A percentile compares a stretch with the other conserved stretches of the same genome.
Conservation (phyloP, 2,797 vertebrate genomes). For the Orientallactaga sibirica region DNA sequence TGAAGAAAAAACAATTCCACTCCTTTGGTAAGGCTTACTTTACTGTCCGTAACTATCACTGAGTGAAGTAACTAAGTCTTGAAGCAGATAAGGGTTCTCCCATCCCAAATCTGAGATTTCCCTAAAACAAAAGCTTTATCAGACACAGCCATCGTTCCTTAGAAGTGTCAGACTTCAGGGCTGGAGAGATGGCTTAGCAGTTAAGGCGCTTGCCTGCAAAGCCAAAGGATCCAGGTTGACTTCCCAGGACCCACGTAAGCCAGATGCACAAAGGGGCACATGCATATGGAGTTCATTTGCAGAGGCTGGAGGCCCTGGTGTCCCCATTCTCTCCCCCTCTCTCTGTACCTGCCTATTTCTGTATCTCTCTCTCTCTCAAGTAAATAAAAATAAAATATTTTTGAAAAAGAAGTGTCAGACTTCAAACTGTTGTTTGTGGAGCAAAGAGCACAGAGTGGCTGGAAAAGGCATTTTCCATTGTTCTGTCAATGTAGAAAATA, state of each 20-base stretch:
- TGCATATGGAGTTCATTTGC: too few species aligned
- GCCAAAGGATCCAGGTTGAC: too few species aligned
- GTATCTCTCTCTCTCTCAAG: too few species aligned
- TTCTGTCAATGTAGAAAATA: conserved; percentile 20
- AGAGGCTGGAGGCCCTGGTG: too few species aligned
- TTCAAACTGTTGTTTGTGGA: not conserved
- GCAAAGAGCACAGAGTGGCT: conserved; percentile 23
- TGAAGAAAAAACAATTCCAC: too few species aligned
- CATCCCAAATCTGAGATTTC: not conserved
- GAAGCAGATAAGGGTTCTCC: not conserved
- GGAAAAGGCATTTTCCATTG: conserved; percentile 58
- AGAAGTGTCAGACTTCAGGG: not conserved
- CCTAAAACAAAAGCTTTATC: not conserved
- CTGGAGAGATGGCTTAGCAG: too few species aligned
- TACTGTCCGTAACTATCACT: conserved; percentile 11
- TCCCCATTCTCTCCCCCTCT: too few species aligned
- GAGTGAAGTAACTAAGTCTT: not conserved
- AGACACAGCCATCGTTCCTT: conserved; percentile 39
- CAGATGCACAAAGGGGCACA: too few species aligned
- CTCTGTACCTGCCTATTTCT: too few species aligned
- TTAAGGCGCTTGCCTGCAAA: too few species aligned
- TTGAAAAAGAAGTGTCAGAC: not conserved
- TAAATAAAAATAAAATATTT: too few species aligned
- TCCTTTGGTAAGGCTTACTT: not conserved
- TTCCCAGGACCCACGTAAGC: too few species aligned